These are phyloP conservation scores for Macrosteles quadrilineatus DNA, from an alignment of 1,140 invertebrate genomes.

Conservation along the genomic window DNA sequence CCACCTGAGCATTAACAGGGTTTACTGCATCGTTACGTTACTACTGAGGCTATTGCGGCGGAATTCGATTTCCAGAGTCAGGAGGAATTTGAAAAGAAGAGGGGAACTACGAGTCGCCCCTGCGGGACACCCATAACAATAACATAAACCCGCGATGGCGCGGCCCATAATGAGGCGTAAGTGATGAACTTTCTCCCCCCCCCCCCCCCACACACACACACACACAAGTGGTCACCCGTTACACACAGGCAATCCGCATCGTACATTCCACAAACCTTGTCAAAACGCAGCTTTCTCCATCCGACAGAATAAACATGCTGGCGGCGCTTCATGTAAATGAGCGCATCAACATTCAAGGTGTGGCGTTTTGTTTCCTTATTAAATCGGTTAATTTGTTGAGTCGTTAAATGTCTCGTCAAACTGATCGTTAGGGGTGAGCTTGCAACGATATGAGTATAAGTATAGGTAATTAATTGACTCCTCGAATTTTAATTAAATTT, in stretches of 20 bases:
- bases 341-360: constrained; percentile 1
- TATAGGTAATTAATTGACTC: too few species aligned
- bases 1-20: not conserved
- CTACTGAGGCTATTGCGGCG: not conserved
- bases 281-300: constrained; percentile 14
- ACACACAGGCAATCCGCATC: constrained; percentile 15
- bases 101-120: not conserved
- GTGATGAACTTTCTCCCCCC: constrained; percentile 7
- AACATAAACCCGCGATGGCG: constrained; percentile 2
- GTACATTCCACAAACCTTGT: not conserved
- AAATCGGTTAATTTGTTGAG: constrained; percentile 9
- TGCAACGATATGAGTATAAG: too few species aligned
- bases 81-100: not conserved
- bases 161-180: not conserved
- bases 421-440: too few species aligned
- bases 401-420: not conserved
- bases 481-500: too few species aligned
- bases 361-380: constrained; percentile 8
- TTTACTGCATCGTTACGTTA: not conserved
- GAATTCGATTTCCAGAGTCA: constrained; percentile 16
- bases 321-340: constrained; percentile 14
- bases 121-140: constrained; percentile 8
- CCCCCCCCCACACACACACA: not conserved
- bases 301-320: not conserved
- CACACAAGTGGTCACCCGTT: not conserved